Evolutionary conservation across 2,888 invertebrate genomes (phyloP), one percentile per base, ranked within the genome.

Genomic region (Drosophila longiperda): DNA sequence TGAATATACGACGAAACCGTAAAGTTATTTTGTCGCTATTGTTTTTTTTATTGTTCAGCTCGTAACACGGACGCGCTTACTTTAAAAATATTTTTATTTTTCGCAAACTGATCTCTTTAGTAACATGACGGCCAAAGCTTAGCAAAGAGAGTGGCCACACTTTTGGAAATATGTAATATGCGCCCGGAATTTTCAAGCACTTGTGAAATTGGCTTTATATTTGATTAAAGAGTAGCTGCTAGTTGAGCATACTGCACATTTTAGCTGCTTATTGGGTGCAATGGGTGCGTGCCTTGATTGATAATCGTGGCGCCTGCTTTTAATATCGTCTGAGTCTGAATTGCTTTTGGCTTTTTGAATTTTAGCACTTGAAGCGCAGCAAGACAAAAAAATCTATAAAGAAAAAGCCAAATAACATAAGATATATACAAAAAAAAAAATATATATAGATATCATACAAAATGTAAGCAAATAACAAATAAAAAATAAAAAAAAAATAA

Each of bases 1-100:
- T 85, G 75, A 80, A 85, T 79, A 79, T 85, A 81, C 82, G 85
- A 75, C 74, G 64, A 82, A 75, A 64, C 73, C 82, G 79, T 86
- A 83, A 83, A 77, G 58, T 59, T 68, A 57, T 63, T 73, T 82
- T 15, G 23, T 45, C 15, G 23, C 45, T 45, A 15, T 45, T 33
- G 26, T 52, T 63, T 60, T 38, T 71, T 74, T 69, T 64, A 74
- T 64, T 67, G 68, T 66, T 64, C 71, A 40, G 54, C 65, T 73
- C 70, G 69, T 82, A 59, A 75, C 66, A 72, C 78, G 69, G 76
- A 85, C 78, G 66, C 78, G 59, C 20, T 23, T 69, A 76, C 45
- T 67, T 83, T 72, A 70, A 83, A 45, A 15, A 17, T 38, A 15
- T 45, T 45, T 23, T 23, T 82, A 68, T 64, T 80, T 84, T 83